These are phyloP conservation scores for Isoperla grammatica DNA, from an alignment of 2,888 invertebrate genomes.

Conservation along the genomic window DNA sequence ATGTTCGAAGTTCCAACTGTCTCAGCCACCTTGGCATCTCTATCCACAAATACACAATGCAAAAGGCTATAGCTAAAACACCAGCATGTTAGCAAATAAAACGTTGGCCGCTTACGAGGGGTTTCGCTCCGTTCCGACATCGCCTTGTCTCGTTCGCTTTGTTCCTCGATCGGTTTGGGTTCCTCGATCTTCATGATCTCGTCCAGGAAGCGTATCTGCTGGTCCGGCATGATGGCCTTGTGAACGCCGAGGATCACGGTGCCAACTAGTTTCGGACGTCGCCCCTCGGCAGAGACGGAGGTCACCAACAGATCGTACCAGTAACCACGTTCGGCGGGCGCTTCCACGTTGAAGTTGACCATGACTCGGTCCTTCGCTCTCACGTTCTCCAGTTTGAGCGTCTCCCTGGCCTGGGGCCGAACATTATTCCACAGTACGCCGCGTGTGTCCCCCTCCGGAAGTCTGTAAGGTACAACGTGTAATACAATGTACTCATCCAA, in stretches of 20 bases:
- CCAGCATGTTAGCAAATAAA: no score
- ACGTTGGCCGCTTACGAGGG: no score
- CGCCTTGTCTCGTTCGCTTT: constrained; percentile 43
- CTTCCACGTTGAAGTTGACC: constrained; percentile 69
- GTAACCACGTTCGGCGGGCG: constrained; percentile 58
- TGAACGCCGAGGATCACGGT: constrained; percentile 35
- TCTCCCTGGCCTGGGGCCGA: constrained; percentile 59
- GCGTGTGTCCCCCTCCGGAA: constrained; percentile 41
- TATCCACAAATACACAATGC: no score
- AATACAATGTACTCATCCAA: constrained; percentile 6
- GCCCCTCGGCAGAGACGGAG: neutral
- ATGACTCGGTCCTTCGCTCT: constrained; percentile 58
- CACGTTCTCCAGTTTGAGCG: constrained; percentile 50
- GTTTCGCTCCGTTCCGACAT: neutral
- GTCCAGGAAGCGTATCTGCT: constrained; percentile 52
- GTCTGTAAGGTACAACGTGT: constrained; percentile 22
- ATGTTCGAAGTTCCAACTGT: no score
- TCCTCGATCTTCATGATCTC: constrained; percentile 63
- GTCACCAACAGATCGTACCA: constrained; percentile 47
- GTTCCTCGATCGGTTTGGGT: constrained; percentile 44
- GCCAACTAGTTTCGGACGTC: constrained; percentile 34
- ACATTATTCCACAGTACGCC: constrained; percentile 49
- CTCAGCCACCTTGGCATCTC: no score
- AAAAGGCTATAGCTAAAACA: no score
- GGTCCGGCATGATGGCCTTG: constrained; percentile 54